Conservation (phyloP, 2,797 vertebrate species). For the Benthosema pterotum region DNA sequence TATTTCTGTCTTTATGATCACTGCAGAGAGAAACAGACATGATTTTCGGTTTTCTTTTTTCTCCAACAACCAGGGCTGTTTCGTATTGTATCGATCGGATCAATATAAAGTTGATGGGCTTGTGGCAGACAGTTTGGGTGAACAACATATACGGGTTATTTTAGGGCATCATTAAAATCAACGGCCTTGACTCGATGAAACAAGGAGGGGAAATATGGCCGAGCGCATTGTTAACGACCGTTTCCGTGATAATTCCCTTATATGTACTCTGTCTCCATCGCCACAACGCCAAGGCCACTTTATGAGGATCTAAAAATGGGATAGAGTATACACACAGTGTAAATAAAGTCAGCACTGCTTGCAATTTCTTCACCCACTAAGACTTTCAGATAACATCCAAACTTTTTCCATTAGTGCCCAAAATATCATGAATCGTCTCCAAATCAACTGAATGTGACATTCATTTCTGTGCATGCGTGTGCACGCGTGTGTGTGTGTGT, state of each 20-base stretch:
- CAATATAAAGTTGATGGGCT: conserved; percentile 17
- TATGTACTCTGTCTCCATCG: not conserved
- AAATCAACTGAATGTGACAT: not conserved
- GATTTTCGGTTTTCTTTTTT: conserved; percentile 6
- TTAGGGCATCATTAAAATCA: conserved; percentile 22
- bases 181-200: conserved; percentile 11
- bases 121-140: conserved; percentile 14
- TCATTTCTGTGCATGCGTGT: not conserved
- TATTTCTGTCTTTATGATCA: conserved; percentile 11
- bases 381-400: conserved; percentile 29
- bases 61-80: conserved; percentile 13
- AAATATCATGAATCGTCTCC: conserved; percentile 25
- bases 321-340: not conserved
- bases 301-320: conserved; percentile 18
- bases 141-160: conserved; percentile 17
- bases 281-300: conserved; percentile 5
- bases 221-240: not conserved
- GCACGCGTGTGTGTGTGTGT: not conserved
- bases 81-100: conserved; percentile 32
- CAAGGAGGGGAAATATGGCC: not conserved
- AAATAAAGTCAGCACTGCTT: conserved; percentile 18
- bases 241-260: not conserved
- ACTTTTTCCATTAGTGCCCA: conserved; percentile 34
- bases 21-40: conserved; percentile 8
- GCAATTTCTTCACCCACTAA: conserved; percentile 11